Conservation (phyloP, 2,113 vertebrate genomes). For the Pogona vitticeps region DNA sequence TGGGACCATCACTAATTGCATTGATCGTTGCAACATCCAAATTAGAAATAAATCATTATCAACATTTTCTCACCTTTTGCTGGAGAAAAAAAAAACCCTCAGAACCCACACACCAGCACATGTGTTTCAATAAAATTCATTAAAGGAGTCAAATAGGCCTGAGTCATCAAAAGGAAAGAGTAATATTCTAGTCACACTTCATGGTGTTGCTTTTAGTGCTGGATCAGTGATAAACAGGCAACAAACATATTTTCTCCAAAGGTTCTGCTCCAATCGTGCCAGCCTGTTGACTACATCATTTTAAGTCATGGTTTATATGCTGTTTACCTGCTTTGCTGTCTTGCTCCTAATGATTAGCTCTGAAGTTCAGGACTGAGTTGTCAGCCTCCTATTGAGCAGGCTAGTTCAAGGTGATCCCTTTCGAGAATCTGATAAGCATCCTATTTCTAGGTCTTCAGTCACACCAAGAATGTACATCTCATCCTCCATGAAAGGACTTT, state of each 20-base stretch:
- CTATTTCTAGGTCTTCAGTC: slow-evolving; percentile 54
- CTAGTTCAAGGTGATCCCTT: slow-evolving; percentile 54
- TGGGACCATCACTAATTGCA: slow-evolving; percentile 48
- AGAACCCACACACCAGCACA: not conserved
- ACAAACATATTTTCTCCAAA: slow-evolving; percentile 11
- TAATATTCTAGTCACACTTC: slow-evolving; percentile 40
- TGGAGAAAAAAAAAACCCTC: not conserved
- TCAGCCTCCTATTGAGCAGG: slow-evolving; percentile 7
- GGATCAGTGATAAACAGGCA: slow-evolving; percentile 32
- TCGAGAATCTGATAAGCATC: slow-evolving; percentile 58
- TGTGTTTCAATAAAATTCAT: slow-evolving; percentile 54
- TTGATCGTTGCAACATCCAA: slow-evolving; percentile 40
- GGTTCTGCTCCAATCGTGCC: slow-evolving; percentile 9
- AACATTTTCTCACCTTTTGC: slow-evolving; percentile 46
- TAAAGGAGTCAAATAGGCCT: slow-evolving; percentile 49
- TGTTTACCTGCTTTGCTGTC: slow-evolving; percentile 20
- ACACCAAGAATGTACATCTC: slow-evolving; percentile 55
- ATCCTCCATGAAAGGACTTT: not conserved
- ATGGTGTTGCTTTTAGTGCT: slow-evolving; percentile 21
- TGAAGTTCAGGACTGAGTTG: slow-evolving; percentile 8
- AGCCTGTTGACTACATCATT: slow-evolving; percentile 29
- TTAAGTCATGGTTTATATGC: not conserved
- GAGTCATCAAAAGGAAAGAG: slow-evolving; percentile 30
- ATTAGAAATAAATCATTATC: slow-evolving; percentile 45
- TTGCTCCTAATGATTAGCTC: slow-evolving; percentile 28